A percentile compares a stretch with the other conserved stretches of the same genome.
Conservation (phyloP, 2,113 vertebrate genomes). For the Microcebus ravelobensis region DNA sequence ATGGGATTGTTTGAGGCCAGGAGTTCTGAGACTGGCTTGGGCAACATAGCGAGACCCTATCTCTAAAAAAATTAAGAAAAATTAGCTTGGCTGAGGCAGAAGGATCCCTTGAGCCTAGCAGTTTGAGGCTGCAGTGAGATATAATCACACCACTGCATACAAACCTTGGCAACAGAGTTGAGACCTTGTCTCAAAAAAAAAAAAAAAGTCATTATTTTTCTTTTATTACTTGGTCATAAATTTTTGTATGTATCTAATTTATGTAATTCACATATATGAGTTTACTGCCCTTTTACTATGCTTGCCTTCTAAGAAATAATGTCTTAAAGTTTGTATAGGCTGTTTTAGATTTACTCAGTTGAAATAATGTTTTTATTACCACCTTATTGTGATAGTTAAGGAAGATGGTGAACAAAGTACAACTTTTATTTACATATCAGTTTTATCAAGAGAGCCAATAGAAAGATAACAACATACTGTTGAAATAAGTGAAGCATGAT, state of each 20-base stretch:
- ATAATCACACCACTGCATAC: background rate
- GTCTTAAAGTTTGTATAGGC: background rate
- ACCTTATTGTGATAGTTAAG: background rate
- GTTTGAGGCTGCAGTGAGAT: background rate
- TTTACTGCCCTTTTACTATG: background rate
- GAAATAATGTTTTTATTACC: slow-evolving; percentile 7
- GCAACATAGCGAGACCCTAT: too few relatives aligned
- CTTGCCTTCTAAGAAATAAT: background rate
- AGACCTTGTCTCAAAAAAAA: too few relatives aligned
- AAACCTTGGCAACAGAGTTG: background rate
- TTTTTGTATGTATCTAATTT: background rate
- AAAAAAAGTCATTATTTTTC: background rate
- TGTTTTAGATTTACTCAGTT: background rate
- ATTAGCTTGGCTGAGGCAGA: too few relatives aligned
- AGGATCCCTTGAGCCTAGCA: too few relatives aligned
- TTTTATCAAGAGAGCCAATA: slow-evolving; percentile 1
- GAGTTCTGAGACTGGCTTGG: too few relatives aligned
- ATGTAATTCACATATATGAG: background rate
- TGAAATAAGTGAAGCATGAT: background rate
- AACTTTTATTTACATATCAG: background rate
- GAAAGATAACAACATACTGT: background rate
- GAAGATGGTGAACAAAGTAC: background rate
- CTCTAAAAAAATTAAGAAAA: too few relatives aligned
- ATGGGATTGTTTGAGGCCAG: too few relatives aligned
- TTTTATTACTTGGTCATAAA: background rate